phyloP scores from a whole-genome alignment of 2,113 vertebrate species.

The Tupaia tana region DNA sequence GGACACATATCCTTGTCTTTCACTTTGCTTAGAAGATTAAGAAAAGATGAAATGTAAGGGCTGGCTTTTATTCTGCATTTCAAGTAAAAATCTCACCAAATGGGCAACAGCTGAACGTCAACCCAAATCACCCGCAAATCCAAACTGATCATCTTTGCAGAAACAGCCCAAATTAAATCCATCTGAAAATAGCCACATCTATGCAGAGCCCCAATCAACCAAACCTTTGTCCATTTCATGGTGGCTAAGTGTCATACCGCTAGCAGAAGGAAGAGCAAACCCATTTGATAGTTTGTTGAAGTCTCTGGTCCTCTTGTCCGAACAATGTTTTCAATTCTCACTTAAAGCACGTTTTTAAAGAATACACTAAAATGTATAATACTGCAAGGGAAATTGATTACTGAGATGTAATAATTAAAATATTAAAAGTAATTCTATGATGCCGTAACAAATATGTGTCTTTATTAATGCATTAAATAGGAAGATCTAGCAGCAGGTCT shows the following conservation, averaged over 20 bases:
- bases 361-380: neutral
- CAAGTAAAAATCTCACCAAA: constrained; percentile 42
- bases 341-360: neutral
- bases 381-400: constrained; percentile 14
- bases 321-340: constrained; percentile 12
- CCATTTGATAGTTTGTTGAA: neutral
- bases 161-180: neutral
- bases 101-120: neutral
- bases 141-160: constrained; percentile 50
- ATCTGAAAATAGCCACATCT: constrained; percentile 21
- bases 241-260: neutral
- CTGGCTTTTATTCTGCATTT: constrained; percentile 33
- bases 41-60: constrained; percentile 28
- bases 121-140: neutral
- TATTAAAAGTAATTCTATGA: constrained; percentile 47
- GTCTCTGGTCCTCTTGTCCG: neutral
- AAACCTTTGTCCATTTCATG: neutral
- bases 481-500: neutral
- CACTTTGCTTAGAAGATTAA: constrained; percentile 17
- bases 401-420: constrained; percentile 43
- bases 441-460: neutral
- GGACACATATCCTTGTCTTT: neutral
- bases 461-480: constrained; percentile 44
- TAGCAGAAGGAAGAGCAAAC: neutral
- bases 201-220: neutral